phyloP scores from a whole-genome alignment of 2,888 invertebrate genomes.

The Venusia cambrica region DNA sequence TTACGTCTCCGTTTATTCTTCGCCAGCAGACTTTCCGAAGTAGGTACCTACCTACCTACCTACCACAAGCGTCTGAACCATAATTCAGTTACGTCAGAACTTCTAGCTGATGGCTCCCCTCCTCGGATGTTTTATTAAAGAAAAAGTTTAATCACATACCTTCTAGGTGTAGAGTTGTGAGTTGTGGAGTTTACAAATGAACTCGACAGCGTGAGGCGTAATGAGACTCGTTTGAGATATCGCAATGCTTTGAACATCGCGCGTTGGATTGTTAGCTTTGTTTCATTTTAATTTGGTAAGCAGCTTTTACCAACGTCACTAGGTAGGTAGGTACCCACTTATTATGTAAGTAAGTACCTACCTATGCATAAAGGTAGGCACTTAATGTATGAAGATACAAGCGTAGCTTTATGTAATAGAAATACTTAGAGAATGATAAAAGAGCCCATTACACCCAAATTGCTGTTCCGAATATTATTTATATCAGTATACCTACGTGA shows the following conservation, averaged over 20 bases:
- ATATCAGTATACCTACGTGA: no score
- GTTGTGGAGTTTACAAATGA: constrained; percentile 39
- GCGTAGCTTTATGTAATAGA: no score
- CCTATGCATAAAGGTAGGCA: no score
- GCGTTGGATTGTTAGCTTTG: constrained; percentile 18
- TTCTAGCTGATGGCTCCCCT: constrained; percentile 37
- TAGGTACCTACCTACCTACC: no score
- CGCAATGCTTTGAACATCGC: constrained; percentile 20
- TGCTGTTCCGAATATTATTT: no score
- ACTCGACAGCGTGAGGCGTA: constrained; percentile 37
- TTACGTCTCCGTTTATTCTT: constrained; percentile 7
- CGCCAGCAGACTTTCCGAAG: constrained; percentile 7
- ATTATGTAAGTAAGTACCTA: no score
- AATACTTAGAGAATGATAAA: no score
- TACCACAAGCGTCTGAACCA: constrained; percentile 34
- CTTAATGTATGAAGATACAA: no score
- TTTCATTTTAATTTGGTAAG: constrained; percentile 5
- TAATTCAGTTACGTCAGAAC: constrained; percentile 44
- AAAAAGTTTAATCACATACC: constrained; percentile 42
- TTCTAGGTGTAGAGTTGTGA: constrained; percentile 13
- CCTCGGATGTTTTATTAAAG: constrained; percentile 39
- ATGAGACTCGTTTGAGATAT: constrained; percentile 30
- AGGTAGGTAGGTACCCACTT: no score
- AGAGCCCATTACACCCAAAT: no score
- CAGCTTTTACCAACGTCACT: no score